Percentiles rank a stretch among this genome's conserved stretches.
Conservation (phyloP, 2,113 vertebrate species). For the Felis catus region F.catus_Fca126_mat1.0 CM031414.1:77989001-77989500, state of each 20-base stretch:
- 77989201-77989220: conserved; percentile 5
- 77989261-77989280: conserved; percentile 46
- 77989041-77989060: background rate
- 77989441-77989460: background rate
- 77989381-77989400: background rate
- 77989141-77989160: background rate
- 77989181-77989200: conserved; percentile 41
- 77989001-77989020: background rate
- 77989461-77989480: background rate
- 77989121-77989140: conserved; percentile 26
- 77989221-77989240: conserved; percentile 52
- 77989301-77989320: background rate
- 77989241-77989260: background rate
- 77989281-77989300: conserved; percentile 31
- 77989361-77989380: background rate
- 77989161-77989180: conserved; percentile 24
- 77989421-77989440: background rate
- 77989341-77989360: background rate
- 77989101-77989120: background rate
- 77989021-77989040: background rate
- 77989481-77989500: background rate
- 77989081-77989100: background rate
- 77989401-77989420: background rate
- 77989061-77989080: background rate
- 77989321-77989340: background rate